Evolutionary conservation across 2,888 invertebrate species (phyloP).

Genomic region (Syrphus vitripennis): DNA sequence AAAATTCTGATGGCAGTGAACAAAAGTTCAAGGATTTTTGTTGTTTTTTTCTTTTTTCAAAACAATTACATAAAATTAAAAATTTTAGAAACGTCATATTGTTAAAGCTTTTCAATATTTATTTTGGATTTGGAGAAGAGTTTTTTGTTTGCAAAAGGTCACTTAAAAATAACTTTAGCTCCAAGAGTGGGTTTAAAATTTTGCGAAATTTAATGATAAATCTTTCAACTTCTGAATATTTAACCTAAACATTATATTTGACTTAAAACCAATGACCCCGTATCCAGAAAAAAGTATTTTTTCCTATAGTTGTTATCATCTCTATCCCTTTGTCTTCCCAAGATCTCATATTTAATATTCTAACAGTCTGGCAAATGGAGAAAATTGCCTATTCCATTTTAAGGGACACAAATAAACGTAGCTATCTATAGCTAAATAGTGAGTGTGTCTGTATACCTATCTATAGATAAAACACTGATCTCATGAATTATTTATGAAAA

Average conservation of each 20-base stretch:
- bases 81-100: background rate
- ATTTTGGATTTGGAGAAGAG: no score
- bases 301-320: background rate
- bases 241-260: no score
- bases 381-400: constrained; percentile 19
- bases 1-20: background rate
- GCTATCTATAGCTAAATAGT: background rate
- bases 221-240: no score
- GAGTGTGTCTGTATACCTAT: background rate
- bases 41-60: background rate
- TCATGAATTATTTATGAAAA: constrained; percentile 68
- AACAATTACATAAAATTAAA: background rate
- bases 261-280: background rate
- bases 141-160: no score
- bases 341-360: background rate
- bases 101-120: no score
- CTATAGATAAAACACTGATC: constrained; percentile 48
- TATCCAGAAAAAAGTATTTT: background rate
- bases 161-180: no score
- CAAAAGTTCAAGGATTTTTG: background rate
- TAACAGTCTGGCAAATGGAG: constrained; percentile 3
- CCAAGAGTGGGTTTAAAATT: no score
- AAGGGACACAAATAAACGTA: no score
- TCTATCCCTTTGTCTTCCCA: background rate
- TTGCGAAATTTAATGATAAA: no score